Base-by-base conservation (phyloP, 2,888 invertebrate genomes). In the Ormia ochracea region DNA sequence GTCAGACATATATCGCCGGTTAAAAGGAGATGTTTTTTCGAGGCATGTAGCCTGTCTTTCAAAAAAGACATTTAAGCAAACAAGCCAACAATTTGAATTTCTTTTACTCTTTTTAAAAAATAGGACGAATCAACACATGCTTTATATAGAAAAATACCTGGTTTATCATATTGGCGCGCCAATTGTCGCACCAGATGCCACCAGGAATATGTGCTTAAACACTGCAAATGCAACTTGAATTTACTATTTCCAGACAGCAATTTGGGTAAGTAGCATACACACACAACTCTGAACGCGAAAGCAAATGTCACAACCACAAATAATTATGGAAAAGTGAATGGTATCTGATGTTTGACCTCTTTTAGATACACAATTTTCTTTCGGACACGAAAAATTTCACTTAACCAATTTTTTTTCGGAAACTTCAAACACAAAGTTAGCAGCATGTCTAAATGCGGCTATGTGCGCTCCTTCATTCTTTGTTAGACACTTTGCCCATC, bases 121-220 rank as follows among this genome's bases (percentile, higher is more conserved):
- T n/a, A 85, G 85, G 86, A 88, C 38, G 88, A 88, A 36, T n/a
- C 33, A 3, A 2, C 83, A 0, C 81, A 83, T 74, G 81, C 74
- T 0, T 26, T 81, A 3, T 88, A 86, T 58, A 87, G 84, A 50
- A 88, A 86, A 23, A 81, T 89, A 17, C 86, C 87, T 0, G 88
- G 86, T 2, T 83, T 89, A 4, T 23, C 63, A 0, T 90, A 89
- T 75, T 86, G 87, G 84, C 83, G 84, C 3, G 83, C 84, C 7
- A 89, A 89, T 73, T 89, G 90, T 68, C 84, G 86, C 12, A 83
- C 84, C 14, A 85, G 85, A 63, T 90, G 89, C 68, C 89, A 88
- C 38, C 89, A 89, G 82, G 85, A 87, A 19, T 84, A 89, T 72
- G 80, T 85, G 4, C 31, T 87, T 1, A 69, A 84, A 0, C 78